These are phyloP conservation scores for Eilema caniola DNA, from an alignment of 2,888 invertebrate genomes.

Conservation along the genomic window DNA sequence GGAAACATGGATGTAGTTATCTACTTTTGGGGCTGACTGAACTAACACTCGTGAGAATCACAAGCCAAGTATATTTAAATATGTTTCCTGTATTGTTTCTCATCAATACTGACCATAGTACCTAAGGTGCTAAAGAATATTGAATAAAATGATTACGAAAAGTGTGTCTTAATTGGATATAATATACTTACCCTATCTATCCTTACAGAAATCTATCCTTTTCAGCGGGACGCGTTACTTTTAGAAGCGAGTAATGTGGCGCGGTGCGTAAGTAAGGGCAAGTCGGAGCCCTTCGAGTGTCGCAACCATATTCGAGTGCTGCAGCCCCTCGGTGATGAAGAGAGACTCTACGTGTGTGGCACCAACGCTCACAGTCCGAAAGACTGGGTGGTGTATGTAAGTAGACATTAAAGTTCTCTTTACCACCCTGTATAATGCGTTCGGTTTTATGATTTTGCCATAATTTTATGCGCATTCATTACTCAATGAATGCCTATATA, in stretches of 20 bases:
- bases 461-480: no score
- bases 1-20: no score
- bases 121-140: background rate
- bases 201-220: slow-evolving; percentile 40
- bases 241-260: slow-evolving; percentile 88
- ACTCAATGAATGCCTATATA: no score
- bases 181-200: background rate
- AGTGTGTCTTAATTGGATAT: background rate
- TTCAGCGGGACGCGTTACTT: slow-evolving; percentile 84
- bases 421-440: background rate
- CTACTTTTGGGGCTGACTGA: no score
- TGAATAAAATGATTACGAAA: background rate
- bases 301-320: slow-evolving; percentile 89
- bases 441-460: background rate
- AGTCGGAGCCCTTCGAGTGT: slow-evolving; percentile 89
- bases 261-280: slow-evolving; percentile 88
- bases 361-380: slow-evolving; percentile 89
- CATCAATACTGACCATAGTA: background rate
- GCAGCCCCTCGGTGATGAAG: slow-evolving; percentile 88
- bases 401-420: slow-evolving; percentile 46
- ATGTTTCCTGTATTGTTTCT: no score
- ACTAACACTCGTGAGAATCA: no score
- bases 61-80: no score
- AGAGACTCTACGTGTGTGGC: slow-evolving; percentile 88
- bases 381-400: slow-evolving; percentile 89